phyloP scores from a whole-genome alignment of 64 coral and sea anemone species.

The Montipora capricornis region DNA sequence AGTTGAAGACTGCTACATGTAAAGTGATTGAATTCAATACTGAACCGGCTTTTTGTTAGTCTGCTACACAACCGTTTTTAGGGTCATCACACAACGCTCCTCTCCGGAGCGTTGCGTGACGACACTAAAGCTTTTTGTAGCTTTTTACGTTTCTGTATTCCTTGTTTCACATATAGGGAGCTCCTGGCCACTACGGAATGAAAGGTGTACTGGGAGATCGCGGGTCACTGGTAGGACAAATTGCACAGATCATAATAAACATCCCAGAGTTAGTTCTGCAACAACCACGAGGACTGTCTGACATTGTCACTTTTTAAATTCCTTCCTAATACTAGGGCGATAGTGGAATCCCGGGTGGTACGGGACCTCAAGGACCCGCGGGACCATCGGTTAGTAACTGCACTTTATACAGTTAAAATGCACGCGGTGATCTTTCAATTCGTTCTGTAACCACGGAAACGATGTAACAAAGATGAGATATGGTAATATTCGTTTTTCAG shows the following conservation, averaged over 20 bases:
- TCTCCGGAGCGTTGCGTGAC: too few species aligned
- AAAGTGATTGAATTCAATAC: too few species aligned
- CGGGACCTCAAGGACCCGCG: background rate
- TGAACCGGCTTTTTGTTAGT: too few species aligned
- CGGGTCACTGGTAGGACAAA: background rate
- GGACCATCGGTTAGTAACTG: conserved; percentile 26
- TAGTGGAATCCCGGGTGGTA: conserved; percentile 14
- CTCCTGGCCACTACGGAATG: conserved; percentile 19
- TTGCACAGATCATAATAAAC: background rate
- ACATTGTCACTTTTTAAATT: background rate
- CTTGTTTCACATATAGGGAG: background rate
- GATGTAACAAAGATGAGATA: background rate
- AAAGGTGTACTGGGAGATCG: conserved; percentile 27
- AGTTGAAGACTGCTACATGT: too few species aligned
- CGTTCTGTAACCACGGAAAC: background rate
- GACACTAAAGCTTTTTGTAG: background rate
- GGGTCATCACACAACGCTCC: too few species aligned
- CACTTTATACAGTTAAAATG: background rate
- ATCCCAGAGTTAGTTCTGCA: background rate
- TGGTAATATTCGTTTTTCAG: background rate
- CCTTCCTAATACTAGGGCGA: background rate
- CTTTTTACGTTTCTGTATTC: background rate
- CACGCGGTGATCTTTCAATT: background rate
- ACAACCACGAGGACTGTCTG: background rate
- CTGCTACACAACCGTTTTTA: too few species aligned